Conservation (phyloP, 2,113 vertebrate species). For the Petroica traversi region DNA sequence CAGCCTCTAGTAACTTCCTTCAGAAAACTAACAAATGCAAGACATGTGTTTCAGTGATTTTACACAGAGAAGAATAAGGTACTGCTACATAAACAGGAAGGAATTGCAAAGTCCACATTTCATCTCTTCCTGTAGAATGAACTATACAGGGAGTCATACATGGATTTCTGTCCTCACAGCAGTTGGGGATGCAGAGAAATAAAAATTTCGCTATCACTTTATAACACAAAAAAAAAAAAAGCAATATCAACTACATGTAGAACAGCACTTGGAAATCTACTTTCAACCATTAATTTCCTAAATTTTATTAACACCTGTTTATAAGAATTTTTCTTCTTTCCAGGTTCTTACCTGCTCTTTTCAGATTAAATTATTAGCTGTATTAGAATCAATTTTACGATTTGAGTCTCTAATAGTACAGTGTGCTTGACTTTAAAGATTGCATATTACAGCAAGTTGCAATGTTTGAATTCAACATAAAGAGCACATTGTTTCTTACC, state of each 20-base stretch:
- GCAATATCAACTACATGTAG: not conserved
- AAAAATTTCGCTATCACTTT: not conserved
- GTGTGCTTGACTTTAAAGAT: not conserved
- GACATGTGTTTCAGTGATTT: not conserved
- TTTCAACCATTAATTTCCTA: not conserved
- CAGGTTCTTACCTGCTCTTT: not conserved
- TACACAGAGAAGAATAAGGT: not conserved
- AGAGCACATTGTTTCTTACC: constrained; percentile 70
- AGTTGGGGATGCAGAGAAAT: not conserved
- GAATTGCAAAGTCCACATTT: not conserved
- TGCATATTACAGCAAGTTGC: not conserved
- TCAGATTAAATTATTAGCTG: not conserved
- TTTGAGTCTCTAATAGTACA: not conserved
- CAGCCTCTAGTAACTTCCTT: not conserved
- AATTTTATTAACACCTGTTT: not conserved
- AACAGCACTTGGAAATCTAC: not conserved
- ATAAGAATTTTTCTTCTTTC: not conserved
- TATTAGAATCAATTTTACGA: not conserved
- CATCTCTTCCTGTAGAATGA: not conserved
- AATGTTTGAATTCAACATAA: not conserved
- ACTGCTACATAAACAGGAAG: not conserved
- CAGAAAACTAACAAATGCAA: not conserved
- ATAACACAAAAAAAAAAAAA: not conserved
- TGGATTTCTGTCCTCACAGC: not conserved
- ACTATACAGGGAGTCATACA: not conserved